Percentiles rank a stretch among this genome's conserved stretches.
Conservation (phyloP, 2,113 vertebrate genomes). For the Rana temporaria region DNA sequence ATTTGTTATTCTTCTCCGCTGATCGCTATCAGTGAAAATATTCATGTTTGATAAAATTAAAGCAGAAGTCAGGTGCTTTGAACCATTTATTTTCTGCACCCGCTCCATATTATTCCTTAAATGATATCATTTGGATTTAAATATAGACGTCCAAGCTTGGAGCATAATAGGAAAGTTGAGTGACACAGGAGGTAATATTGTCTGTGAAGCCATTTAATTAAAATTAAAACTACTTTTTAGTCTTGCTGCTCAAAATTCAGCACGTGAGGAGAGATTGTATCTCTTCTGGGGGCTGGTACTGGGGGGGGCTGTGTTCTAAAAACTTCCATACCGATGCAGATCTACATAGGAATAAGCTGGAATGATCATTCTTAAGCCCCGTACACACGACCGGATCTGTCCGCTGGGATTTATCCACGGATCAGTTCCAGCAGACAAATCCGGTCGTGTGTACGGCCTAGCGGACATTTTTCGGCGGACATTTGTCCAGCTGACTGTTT, state of each 20-base stretch:
- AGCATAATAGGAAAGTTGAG: constrained; percentile 66
- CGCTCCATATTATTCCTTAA: constrained; percentile 11
- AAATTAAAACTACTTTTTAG: constrained; percentile 83
- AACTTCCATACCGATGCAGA: neutral
- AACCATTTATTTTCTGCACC: neutral
- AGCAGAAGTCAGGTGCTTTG: neutral
- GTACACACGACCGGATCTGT: too few species aligned
- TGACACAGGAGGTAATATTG: constrained; percentile 65
- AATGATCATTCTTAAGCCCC: too few species aligned
- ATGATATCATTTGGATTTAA: constrained; percentile 36
- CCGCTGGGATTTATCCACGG: too few species aligned
- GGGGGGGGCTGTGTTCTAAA: neutral
- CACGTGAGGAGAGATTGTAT: constrained; percentile 80
- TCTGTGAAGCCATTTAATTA: constrained; percentile 78
- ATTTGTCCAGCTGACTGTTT: too few species aligned
- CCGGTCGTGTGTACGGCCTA: too few species aligned
- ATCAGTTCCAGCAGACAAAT: too few species aligned
- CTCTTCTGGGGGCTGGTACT: constrained; percentile 13
- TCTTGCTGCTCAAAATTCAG: constrained; percentile 75
- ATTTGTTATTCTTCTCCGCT: neutral
- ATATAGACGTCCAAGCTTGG: constrained; percentile 35
- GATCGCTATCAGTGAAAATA: neutral
- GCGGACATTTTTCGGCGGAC: too few species aligned
- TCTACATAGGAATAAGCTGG: too few species aligned
- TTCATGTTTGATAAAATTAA: neutral